A percentile compares a stretch with the other conserved stretches of the same genome.
phyloP scores from a whole-genome alignment of 2,797 vertebrate genomes.

The Okamejei kenojei region DNA sequence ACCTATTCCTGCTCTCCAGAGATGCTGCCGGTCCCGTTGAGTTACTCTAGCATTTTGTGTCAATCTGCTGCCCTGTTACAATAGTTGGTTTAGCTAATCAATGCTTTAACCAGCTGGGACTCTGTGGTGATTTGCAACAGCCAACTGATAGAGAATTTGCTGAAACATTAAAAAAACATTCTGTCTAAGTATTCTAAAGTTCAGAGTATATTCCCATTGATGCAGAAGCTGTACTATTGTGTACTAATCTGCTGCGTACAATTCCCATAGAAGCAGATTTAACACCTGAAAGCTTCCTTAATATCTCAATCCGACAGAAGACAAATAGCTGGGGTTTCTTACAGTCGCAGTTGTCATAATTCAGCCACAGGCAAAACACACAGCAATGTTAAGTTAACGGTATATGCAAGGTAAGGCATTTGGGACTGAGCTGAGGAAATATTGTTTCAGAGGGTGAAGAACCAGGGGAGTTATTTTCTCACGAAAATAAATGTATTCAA shows the following conservation, averaged over 20 bases:
- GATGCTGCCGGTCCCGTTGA: too few relatives aligned
- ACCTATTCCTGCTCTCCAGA: too few relatives aligned
- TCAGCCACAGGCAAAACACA: neutral
- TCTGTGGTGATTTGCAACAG: neutral
- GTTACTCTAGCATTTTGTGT: too few relatives aligned
- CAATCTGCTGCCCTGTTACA: neutral
- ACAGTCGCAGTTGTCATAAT: neutral
- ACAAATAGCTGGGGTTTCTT: neutral
- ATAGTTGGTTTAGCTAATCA: neutral
- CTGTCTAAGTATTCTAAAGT: neutral
- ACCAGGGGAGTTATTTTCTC: too few relatives aligned
- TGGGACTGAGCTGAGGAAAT: too few relatives aligned
- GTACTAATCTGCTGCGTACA: neutral
- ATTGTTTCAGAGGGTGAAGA: too few relatives aligned
- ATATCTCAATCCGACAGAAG: neutral
- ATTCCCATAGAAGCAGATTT: neutral
- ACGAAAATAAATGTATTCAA: too few relatives aligned
- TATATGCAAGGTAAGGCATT: too few relatives aligned
- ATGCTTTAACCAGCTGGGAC: neutral
- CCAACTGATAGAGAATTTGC: neutral
- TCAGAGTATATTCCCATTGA: neutral
- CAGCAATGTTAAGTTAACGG: neutral
- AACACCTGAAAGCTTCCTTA: neutral
- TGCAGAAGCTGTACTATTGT: neutral
- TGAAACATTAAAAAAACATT: neutral